Conservation (phyloP, 2,888 invertebrate species). For the Acholoe squamosa region DNA sequence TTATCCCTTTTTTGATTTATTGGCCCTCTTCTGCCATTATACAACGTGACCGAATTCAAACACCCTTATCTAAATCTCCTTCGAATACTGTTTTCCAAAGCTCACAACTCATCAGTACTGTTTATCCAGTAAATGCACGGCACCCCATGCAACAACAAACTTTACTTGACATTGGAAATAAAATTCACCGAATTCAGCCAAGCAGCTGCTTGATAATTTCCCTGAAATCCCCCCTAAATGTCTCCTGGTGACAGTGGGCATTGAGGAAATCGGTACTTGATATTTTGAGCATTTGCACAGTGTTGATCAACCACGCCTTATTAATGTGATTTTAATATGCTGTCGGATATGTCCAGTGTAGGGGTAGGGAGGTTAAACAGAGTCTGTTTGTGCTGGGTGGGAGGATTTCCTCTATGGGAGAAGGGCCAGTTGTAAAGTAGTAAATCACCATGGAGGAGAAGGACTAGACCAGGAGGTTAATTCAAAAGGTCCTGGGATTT, state of each 20-base stretch:
- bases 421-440: neutral
- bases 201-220: too few species aligned
- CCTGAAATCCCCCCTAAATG: neutral
- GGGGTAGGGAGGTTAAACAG: neutral
- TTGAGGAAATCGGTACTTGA: neutral
- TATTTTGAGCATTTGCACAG: neutral
- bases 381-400: neutral
- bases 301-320: neutral
- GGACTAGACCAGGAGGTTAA: neutral
- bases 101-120: constrained; percentile 14
- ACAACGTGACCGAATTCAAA: constrained; percentile 21
- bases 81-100: neutral
- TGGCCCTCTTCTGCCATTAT: neutral
- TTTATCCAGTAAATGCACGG: neutral
- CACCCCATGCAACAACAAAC: too few species aligned
- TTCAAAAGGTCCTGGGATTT: too few species aligned
- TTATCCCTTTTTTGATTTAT: neutral
- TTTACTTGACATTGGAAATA: neutral
- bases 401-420: constrained; percentile 19
- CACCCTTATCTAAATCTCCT: neutral
- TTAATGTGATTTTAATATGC: constrained; percentile 8
- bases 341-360: constrained; percentile 23
- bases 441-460: neutral
- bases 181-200: neutral
- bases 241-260: neutral